phyloP scores from a whole-genome alignment of 2,797 vertebrate genomes.

The Myiothlypis chrysogaster region DNA sequence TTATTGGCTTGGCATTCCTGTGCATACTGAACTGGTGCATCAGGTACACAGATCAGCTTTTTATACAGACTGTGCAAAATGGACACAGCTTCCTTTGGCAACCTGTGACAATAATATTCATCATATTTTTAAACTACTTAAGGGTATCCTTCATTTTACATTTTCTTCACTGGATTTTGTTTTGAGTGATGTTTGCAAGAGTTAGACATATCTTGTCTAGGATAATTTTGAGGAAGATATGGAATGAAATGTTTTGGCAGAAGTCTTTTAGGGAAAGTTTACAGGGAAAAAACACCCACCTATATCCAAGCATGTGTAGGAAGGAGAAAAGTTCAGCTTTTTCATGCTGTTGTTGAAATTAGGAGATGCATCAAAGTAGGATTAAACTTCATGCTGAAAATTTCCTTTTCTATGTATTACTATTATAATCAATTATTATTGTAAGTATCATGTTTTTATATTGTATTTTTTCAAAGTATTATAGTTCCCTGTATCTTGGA shows the following conservation, averaged over 20 bases:
- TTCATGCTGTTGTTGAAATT: background rate
- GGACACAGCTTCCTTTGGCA: background rate
- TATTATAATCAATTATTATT: background rate
- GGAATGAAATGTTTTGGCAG: background rate
- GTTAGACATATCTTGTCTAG: background rate
- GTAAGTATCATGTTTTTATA: background rate
- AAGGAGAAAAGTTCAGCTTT: background rate
- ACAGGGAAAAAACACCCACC: background rate
- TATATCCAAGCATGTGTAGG: background rate
- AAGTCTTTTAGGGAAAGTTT: background rate
- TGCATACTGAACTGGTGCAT: background rate
- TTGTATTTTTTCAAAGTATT: background rate
- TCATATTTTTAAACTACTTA: background rate
- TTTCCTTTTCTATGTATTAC: background rate
- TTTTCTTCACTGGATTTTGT: background rate
- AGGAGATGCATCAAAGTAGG: background rate
- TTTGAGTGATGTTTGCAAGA: background rate
- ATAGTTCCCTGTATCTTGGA: background rate
- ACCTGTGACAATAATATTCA: background rate
- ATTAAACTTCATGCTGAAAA: background rate
- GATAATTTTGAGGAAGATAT: background rate
- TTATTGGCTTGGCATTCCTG: background rate
- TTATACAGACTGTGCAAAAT: background rate
- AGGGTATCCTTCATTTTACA: background rate
- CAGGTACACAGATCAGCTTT: background rate